These are phyloP conservation scores for Pachymerium ferrugineum DNA, from an alignment of 2,888 invertebrate genomes.

Conservation along the genomic window DNA sequence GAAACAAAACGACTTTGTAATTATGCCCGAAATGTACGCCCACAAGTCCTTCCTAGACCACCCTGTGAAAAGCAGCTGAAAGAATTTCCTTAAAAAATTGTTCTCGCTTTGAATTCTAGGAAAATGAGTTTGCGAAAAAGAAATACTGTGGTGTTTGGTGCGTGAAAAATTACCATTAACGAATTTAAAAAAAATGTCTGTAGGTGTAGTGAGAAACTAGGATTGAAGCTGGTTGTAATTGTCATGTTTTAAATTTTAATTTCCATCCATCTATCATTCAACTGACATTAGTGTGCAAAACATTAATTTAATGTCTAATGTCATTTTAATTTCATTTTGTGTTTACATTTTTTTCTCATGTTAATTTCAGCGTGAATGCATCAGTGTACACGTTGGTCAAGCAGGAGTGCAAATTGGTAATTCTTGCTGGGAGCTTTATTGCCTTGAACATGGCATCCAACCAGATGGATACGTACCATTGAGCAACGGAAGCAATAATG, in stretches of 20 bases:
- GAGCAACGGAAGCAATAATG: constrained; percentile 32
- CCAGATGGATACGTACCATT: constrained; percentile 46
- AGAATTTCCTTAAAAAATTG: background rate
- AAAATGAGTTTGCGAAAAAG: background rate
- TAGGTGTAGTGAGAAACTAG: too few relatives aligned
- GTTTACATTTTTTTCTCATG: too few relatives aligned
- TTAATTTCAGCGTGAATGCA: constrained; percentile 50
- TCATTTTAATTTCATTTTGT: too few relatives aligned
- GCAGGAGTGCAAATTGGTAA: constrained; percentile 54
- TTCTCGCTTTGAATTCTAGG: background rate
- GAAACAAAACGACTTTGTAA: background rate
- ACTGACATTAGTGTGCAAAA: too few relatives aligned
- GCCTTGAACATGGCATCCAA: constrained; percentile 54
- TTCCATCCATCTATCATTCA: too few relatives aligned
- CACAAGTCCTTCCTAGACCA: background rate
- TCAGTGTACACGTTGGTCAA: constrained; percentile 52
- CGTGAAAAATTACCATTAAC: too few relatives aligned
- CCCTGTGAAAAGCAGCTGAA: background rate
- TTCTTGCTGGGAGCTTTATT: constrained; percentile 56
- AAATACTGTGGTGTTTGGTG: too few relatives aligned
- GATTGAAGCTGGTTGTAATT: too few relatives aligned
- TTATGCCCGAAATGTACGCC: background rate
- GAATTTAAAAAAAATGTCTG: too few relatives aligned
- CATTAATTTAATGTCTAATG: too few relatives aligned
- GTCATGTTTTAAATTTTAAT: too few relatives aligned